phyloP scores from a whole-genome alignment of 2,113 vertebrate species.

The Piprites chloris region DNA sequence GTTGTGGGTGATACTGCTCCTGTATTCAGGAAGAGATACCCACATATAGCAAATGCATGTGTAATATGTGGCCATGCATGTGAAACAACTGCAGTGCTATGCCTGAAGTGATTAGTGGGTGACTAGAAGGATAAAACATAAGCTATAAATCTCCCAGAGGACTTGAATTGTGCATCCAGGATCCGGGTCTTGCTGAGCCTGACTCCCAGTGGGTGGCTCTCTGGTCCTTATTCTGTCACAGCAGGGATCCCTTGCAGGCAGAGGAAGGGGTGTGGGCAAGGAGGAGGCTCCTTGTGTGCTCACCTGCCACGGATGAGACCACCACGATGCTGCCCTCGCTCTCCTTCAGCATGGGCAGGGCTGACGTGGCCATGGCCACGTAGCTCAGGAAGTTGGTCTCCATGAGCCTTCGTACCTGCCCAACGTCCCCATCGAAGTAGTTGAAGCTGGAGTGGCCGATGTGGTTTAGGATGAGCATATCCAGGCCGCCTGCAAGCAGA shows the following conservation, averaged over 20 bases:
- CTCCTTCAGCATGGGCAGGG: slow-evolving; percentile 75
- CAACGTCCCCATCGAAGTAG: slow-evolving; percentile 39
- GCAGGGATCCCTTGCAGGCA: background rate
- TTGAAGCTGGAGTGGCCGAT: background rate
- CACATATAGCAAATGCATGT: fast-evolving
- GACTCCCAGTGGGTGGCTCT: background rate
- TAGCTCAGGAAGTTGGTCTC: slow-evolving; percentile 77
- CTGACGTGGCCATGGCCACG: slow-evolving; percentile 47
- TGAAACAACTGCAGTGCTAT: background rate
- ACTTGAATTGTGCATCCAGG: background rate
- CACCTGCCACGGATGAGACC: slow-evolving; percentile 74
- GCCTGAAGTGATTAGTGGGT: background rate
- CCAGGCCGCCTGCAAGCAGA: slow-evolving; percentile 70
- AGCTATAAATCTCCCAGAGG: background rate
- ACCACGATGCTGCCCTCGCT: slow-evolving; percentile 69
- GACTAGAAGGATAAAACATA: background rate
- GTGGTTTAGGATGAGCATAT: slow-evolving; percentile 81
- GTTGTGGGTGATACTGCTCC: background rate
- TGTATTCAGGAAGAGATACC: background rate
- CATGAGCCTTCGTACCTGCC: background rate
- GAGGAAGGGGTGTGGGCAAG: background rate
- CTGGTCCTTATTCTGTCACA: background rate
- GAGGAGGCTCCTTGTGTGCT: background rate
- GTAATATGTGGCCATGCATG: fast-evolving
- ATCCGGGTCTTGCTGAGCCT: fast-evolving